A percentile compares a stretch with the other conserved stretches of the same genome.
Evolutionary conservation across 2,888 invertebrate species (phyloP).

Genomic region (Andrena praecox): DNA sequence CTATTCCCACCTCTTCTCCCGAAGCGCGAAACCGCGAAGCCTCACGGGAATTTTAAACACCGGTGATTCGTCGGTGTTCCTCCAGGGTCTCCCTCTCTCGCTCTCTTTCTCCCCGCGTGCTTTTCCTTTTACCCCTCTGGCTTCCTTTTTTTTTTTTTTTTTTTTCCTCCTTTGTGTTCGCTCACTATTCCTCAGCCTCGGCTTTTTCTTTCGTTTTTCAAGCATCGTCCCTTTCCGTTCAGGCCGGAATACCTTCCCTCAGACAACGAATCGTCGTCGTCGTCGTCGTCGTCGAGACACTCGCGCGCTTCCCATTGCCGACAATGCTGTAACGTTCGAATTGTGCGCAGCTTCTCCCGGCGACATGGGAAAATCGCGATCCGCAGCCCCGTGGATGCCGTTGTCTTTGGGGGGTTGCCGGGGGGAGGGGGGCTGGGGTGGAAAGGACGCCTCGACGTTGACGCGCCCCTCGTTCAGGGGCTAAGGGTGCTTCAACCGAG

Average conservation of each 20-base stretch:
- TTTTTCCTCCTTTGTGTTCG: conserved; percentile 16
- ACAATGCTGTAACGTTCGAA: conserved; percentile 22
- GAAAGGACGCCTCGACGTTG: conserved; percentile 22
- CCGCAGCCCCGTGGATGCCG: conserved; percentile 17
- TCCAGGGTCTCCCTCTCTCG: conserved; percentile 28
- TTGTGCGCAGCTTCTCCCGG: conserved; percentile 1
- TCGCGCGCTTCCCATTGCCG: conserved; percentile 13
- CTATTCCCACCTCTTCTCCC: conserved; percentile 60
- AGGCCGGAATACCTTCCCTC: neutral
- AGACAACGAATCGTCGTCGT: conserved; percentile 7
- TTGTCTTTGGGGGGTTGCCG: conserved; percentile 23
- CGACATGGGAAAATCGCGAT: conserved; percentile 49
- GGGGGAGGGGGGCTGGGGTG: neutral
- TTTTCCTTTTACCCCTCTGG: conserved; percentile 4
- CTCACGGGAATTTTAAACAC: conserved; percentile 81
- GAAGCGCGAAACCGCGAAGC: conserved; percentile 74
- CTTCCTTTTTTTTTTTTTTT: conserved; percentile 13
- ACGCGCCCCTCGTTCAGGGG: conserved; percentile 39
- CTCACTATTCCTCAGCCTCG: conserved; percentile 8
- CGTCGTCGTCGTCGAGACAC: conserved; percentile 10
- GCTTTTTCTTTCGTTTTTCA: conserved; percentile 30
- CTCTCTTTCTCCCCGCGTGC: conserved; percentile 19
- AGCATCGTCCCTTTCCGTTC: neutral
- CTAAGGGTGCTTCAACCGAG: conserved; percentile 56
- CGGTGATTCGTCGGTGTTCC: conserved; percentile 76